These are phyloP conservation scores for Seriola quinqueradiata DNA, from an alignment of 2,113 vertebrate genomes.

Conservation along the genomic window DNA sequence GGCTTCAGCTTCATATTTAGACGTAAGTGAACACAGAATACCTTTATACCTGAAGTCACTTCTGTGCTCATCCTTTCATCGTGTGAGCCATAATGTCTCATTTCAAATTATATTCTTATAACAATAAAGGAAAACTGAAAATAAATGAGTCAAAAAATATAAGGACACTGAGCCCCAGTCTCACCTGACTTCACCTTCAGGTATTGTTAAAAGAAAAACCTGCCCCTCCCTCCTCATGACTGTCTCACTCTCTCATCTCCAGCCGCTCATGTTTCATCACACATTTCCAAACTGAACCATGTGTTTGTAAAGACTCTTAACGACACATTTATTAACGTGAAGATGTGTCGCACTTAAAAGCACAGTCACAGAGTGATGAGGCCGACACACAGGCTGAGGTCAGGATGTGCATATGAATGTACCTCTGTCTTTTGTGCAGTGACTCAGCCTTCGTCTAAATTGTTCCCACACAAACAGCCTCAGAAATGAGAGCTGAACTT, in stretches of 20 bases:
- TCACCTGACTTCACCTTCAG: too few species aligned
- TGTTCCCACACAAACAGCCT: slow-evolving; percentile 45
- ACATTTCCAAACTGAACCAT: background rate
- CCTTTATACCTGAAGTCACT: too few species aligned
- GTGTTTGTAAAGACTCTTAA: background rate
- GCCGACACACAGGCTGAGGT: background rate
- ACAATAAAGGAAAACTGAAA: too few species aligned
- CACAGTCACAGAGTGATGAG: background rate
- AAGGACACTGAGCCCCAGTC: too few species aligned
- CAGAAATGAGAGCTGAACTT: background rate
- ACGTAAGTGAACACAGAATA: too few species aligned
- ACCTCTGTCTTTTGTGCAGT: slow-evolving; percentile 21
- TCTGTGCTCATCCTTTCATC: too few species aligned
- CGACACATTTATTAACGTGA: background rate
- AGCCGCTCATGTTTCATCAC: background rate
- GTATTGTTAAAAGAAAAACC: too few species aligned
- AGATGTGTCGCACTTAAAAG: background rate
- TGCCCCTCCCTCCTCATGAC: too few species aligned
- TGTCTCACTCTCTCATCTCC: background rate
- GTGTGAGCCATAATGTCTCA: too few species aligned
- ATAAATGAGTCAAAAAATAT: too few species aligned
- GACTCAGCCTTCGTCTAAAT: slow-evolving; percentile 29
- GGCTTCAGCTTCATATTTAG: too few species aligned
- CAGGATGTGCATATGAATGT: slow-evolving; percentile 21
- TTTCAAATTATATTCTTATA: too few species aligned